Base-by-base conservation (phyloP, 2,113 vertebrate genomes). In the Chamaetylas fuelleborni region DNA sequence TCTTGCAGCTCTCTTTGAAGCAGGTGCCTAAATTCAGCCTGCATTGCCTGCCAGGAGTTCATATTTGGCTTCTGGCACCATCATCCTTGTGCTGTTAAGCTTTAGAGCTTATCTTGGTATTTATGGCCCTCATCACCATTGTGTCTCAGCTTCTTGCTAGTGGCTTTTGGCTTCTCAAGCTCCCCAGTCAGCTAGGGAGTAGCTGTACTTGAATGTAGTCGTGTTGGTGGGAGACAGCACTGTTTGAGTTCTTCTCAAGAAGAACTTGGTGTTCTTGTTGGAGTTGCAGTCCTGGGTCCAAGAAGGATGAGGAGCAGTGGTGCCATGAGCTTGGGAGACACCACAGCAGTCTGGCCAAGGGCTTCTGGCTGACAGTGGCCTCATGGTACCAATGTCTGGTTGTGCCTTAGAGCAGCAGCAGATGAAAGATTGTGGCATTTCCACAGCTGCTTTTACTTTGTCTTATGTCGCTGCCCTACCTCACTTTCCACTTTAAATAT, bases 191-290 rank as follows among this genome's bases (percentile, higher is more conserved):
- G 23, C 8, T 6, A 7, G 23, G 28, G 28, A 28, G 31, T 40
- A 48, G 83, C 45, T 69, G 45, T 51, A 5, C 62, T 15, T 36
- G 38, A 51, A 15, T 53, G 45, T 10, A 0, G 36, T 40, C 0
- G 0, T 56, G 31, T 61, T 61, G 53, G 61, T 60, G 43, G 48
- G 43, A 82, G 42, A 24, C 70, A 86, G 53, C 38, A 17, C 12
- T 0, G 0, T 23, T 28, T 50, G 71, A 66, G 47, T 36, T 86
- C 14, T 28, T 86, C 47, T 20, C 5, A 0, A 1, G 11, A 25
- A 22, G 26, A 19, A 48, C 16, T 76, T 22, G 33, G 11, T 1
- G 1, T 42, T n/a, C n/a, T n/a, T n/a, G n/a, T n/a, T n/a, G n/a
- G n/a, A n/a, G n/a, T n/a, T 67, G 54, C 50, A 34, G 36, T 77